phyloP scores from a whole-genome alignment of 2,888 invertebrate species.

The Lithophane semibrunnea region DNA sequence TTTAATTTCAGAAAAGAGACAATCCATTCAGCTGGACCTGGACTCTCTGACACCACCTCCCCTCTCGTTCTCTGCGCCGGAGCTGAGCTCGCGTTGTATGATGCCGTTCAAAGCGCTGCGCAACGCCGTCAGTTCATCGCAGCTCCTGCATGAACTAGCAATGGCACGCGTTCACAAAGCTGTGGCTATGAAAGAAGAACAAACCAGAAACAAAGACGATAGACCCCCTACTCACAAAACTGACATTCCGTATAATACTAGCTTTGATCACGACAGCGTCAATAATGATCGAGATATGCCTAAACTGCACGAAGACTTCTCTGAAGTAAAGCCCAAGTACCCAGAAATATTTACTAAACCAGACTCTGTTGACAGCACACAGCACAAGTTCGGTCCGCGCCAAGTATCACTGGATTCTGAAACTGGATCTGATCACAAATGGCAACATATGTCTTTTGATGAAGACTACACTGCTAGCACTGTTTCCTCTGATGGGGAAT shows the following conservation, averaged over 20 bases:
- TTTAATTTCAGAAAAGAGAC: constrained; percentile 83
- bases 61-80: constrained; percentile 95
- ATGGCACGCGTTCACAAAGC: constrained; percentile 96
- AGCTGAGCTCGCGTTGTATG: constrained; percentile 90
- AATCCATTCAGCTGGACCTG: constrained; percentile 91
- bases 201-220: constrained; percentile 80
- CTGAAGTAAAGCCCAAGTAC: constrained; percentile 63
- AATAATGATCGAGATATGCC: constrained; percentile 62
- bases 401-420: constrained; percentile 79
- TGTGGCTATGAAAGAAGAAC: constrained; percentile 93
- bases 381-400: constrained; percentile 74
- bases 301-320: constrained; percentile 56
- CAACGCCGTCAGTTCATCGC: constrained; percentile 95
- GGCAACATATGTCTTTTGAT: constrained; percentile 89
- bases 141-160: constrained; percentile 95
- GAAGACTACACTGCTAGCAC: constrained; percentile 92
- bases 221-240: constrained; percentile 70
- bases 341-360: constrained; percentile 81
- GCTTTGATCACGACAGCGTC: constrained; percentile 62
- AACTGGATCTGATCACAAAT: constrained; percentile 82
- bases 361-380: constrained; percentile 80
- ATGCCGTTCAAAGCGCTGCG: constrained; percentile 91
- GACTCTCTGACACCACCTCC: constrained; percentile 94
- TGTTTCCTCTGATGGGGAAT: constrained; percentile 88
- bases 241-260: constrained; percentile 83